Conservation (phyloP, 2,797 vertebrate genomes). For the Propithecus perrieri region DNA sequence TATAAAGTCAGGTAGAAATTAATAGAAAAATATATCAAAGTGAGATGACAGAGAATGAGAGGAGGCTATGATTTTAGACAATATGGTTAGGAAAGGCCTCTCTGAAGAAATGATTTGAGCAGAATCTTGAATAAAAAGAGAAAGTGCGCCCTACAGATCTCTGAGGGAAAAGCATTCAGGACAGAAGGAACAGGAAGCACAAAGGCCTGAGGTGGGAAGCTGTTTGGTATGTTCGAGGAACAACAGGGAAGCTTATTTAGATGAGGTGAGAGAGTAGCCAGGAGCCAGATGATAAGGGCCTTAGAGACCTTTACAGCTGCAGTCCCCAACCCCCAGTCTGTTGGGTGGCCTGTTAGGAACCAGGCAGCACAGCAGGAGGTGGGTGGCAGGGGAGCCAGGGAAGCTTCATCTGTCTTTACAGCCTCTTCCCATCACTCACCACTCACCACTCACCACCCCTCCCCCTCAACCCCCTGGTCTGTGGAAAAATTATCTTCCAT, state of each 20-base stretch:
- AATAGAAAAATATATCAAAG: neutral
- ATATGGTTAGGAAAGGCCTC: neutral
- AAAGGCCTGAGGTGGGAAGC: neutral
- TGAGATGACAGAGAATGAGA: neutral
- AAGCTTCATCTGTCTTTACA: no score
- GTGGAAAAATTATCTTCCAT: no score
- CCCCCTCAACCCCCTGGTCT: accelerated
- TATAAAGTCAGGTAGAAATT: neutral
- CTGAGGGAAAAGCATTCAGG: neutral
- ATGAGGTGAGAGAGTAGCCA: neutral
- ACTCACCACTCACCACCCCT: no score
- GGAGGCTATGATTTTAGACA: neutral
- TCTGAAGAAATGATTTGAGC: neutral
- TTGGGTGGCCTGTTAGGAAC: no score
- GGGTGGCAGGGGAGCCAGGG: no score
- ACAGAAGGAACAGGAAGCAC: neutral
- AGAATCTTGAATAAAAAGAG: neutral
- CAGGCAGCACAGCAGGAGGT: no score
- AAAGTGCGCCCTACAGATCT: neutral
- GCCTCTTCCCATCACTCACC: no score
- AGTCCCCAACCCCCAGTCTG: no score
- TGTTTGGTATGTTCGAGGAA: neutral
- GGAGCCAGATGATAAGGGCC: neutral
- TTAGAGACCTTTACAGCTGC: neutral
- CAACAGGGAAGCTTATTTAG: neutral